Evolutionary conservation across 1,140 invertebrate species (phyloP), one percentile per base, ranked within the genome.

Genomic region (Microplitis mediator): DNA sequence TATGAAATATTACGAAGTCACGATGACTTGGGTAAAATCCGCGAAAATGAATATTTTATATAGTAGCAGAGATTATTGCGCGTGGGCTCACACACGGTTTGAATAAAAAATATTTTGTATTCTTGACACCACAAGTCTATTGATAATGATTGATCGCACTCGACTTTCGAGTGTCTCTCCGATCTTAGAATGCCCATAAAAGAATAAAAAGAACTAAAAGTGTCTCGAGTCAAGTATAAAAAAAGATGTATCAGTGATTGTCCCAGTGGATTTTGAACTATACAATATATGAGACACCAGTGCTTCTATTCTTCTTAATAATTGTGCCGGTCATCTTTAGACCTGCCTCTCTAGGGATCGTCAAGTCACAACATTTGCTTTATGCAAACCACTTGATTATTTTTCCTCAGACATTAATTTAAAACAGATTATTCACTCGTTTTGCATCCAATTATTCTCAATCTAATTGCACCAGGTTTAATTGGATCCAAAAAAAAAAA

Each of bases 111-210:
- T 14, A 8, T 64, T 14, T 8, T n/a, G 36, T 4, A 64, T 50
- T 45, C 54, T 23, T 39, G 52, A 68, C 66, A 68, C 16, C 51
- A 32, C 4, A 3, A 70, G 56, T 61, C 32, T 62, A 70, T 70
- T 52, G 58, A 70, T 62, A 70, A 51, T 70, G 68, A 70, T 70
- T 70, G 68, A 70, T 70, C 68, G 14, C 11, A 39, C 39, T 13
- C 56, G 9, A 11, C 4, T 66, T 31, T 23, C 14, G 34, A 67
- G 31, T 67, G 51, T 67, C 11, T 35, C 50, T 50, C 50, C 23
- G 39, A 45, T 45, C 39, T 45, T 11, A 45, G 5, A 39, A 4
- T 31, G 4, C 34, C 39, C 4, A 52, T 5, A 51, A 16, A 66
- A 35, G 34, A 51, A 51, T 32, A 66, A 51, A 66, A 66, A 66